Evolutionary conservation across 2,797 vertebrate species (phyloP), one percentile per base, ranked within the genome.

Genomic region (Petrocephalus schoutedeni): DNA sequence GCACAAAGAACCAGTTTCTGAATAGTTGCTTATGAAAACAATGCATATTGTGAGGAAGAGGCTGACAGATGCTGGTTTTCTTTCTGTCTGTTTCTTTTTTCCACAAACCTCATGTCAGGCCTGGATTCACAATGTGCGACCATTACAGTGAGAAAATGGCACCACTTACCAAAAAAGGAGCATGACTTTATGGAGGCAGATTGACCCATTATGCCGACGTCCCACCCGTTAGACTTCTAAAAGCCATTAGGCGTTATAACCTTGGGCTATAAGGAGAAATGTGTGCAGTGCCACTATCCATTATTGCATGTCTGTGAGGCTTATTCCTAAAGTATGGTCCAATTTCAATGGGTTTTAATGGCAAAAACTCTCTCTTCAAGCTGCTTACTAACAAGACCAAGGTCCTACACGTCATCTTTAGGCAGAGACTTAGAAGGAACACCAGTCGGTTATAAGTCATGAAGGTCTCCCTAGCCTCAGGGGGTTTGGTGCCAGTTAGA

Each of bases 81-180:
- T 77, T 19, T 77, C 19, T n/a, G 4, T 82, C 49, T 49, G 14
- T n/a, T 12, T 53, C 36, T 82, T 51, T 53, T 53, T 54, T 8
- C 23, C 41, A 12, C 23, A 83, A 54, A 54, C 8, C 80, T 83
- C 49, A 51, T 28, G 41, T 83, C 23, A 54, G 9, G 21, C 80
- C 51, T 51, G 80, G 51, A 21, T 83, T 83, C 80, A 53, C 45
- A 54, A 41, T 7, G 36, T 77, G 45, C n/a, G 9, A 54, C 49
- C 45, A 28, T 83, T 51, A 28, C 80, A 51, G 49, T 86, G 21
- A 86, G 28, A 85, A 49, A 83, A 83, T 54, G 45, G 80, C 80
- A 82, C 16, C 77, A 51, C n/a, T 83, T 54, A 83, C 80, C n/a
- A 83, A 83, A 54, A 83, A 83, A 54, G 64, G 49, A 83, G 53